phyloP scores from a whole-genome alignment of 92 coral and sea anemone genomes.

The Palythoa grandis region DNA sequence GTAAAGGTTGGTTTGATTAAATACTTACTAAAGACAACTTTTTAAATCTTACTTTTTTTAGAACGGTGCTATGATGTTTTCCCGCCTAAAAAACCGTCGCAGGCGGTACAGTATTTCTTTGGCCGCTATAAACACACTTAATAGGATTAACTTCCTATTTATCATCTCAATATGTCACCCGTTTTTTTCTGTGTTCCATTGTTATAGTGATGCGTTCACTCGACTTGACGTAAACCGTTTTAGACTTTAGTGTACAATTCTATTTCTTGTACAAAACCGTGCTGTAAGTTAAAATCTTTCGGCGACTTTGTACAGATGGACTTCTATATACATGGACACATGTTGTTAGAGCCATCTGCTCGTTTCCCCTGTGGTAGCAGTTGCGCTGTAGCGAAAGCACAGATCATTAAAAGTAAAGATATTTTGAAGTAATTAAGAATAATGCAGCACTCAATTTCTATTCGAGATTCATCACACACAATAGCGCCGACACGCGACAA shows the following conservation, averaged over 20 bases:
- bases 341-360: conserved; percentile 49
- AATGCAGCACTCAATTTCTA: conserved; percentile 56
- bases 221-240: neutral
- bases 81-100: conserved; percentile 34
- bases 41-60: neutral
- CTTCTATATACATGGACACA: conserved; percentile 31
- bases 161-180: conserved; percentile 71
- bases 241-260: neutral
- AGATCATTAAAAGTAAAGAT: conserved; percentile 45
- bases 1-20: neutral
- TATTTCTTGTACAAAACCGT: neutral
- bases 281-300: conserved; percentile 1
- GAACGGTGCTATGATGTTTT: neutral
- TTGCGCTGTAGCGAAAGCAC: conserved; percentile 37
- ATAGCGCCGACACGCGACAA: conserved; percentile 86
- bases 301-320: conserved; percentile 6
- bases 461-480: conserved; percentile 65
- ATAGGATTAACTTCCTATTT: conserved; percentile 88
- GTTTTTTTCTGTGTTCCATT: conserved; percentile 58
- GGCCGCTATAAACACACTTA: conserved; percentile 70
- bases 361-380: conserved; percentile 45
- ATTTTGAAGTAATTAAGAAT: conserved; percentile 55
- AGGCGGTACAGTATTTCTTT: conserved; percentile 43
- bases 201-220: conserved; percentile 42
- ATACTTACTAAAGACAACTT: neutral